Base-by-base conservation (phyloP, 2,113 vertebrate genomes). In the Dasyornis broadbenti region DNA sequence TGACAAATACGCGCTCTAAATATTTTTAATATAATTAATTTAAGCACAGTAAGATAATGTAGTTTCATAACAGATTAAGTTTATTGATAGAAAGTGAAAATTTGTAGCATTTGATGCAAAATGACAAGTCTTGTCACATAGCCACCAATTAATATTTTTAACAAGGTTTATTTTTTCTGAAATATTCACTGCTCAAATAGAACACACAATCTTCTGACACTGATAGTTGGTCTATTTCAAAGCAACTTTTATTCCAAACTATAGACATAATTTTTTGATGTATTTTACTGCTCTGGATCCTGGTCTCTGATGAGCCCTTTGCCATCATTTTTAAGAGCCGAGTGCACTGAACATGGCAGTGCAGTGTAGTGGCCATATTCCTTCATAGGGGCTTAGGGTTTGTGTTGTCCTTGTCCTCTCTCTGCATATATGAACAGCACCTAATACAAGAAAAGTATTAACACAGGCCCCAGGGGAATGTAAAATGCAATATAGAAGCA, bases 21-120 rank as follows among this genome's bases (percentile, higher is more conserved):
- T 93, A 81, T 72, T 86, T 93, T 89, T 81, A 88, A 52, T 76
- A 54, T 33, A 86, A 88, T 89, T 94, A 95, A 92, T 69, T 93
- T 84, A 88, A 92, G 52, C 82, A 49, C 68, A 50, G 37, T 72
- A 82, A 82, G 47, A 92, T 91, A 91, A 88, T 73, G 63, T 45
- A 37, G 50, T 79, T 92, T 95, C 84, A 87, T 86, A 92, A 73
- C 60, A 89, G 82, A 92, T 85, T 60, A 63, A 31, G 40, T 61
- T 82, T 91, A 70, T 65, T 91, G 77, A 66, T 75, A 83, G 28
- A 64, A 87, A 89, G 21, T 69, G 44, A 95, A 86, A 94, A 71
- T 42, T 49, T 82, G 31, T 57, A 53, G 27, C 40, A 71, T 65
- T 91, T 95, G 57, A 96, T 87, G 56, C 39, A 82, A 92, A 97